Evolutionary conservation across 2,113 vertebrate species (phyloP), one percentile per base, ranked within the genome.

Genomic region (Chrysochloris asiatica): DNA sequence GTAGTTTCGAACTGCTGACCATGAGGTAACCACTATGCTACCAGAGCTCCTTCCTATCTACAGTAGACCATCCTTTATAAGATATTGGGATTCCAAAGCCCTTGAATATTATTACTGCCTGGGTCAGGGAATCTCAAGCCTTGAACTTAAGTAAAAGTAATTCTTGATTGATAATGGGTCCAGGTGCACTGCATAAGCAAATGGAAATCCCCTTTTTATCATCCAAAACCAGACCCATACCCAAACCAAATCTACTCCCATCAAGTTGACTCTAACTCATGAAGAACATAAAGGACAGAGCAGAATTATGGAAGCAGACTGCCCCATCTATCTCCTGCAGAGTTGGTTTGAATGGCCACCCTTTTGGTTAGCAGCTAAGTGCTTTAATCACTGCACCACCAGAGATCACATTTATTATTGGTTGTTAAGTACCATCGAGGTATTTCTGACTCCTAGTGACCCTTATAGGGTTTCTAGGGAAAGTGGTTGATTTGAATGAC

Each of bases 71-170:
- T 69, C 16, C 47, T 8, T 9, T 7, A 38, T 24, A 63, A 83
- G 67, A 56, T 3, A 8, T 16, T 73, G 73, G 36, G 52, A 54
- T 47, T 36, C 73, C 36, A 43, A 59, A 84, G 47, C 38, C 61
- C 45, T 38, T 48, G 63, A 43, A 8, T 78, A 61, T n/a, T n/a
- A 52, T 73, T 78, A 73, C 24, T 65, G 63, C 26, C 38, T 45
- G 6, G 17, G 38, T 47, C 38, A 50, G 4, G 90, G 36, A 86
- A 22, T 76, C 38, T 75, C 61, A 80, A 48, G 45, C 4, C 52
- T 52, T 65, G 28, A 88, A 83, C 33, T 47, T 88, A n/a, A 56
- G 54, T 80, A 59, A 90, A 54, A 75, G 22, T 67, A 85, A 82
- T 71, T 95, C 47, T 94, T 47, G 24, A 52, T 78, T 78, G 28